These are phyloP conservation scores for Oncopeltus fasciatus DNA, from an alignment of 1,140 invertebrate genomes.

Conservation along the genomic window DNA sequence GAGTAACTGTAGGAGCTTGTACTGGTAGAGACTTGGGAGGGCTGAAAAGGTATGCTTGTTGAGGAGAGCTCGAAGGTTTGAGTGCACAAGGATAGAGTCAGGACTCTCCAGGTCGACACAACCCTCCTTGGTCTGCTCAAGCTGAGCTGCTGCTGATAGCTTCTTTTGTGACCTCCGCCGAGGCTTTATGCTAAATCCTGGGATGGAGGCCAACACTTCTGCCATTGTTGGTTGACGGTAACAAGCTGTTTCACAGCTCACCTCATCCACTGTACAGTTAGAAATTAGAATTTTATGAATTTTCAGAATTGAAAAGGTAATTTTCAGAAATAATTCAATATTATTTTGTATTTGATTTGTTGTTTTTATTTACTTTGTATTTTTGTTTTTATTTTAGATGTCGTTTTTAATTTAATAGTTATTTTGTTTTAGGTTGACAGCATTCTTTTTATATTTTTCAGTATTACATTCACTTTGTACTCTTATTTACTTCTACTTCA, in stretches of 20 bases:
- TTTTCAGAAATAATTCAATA: no score
- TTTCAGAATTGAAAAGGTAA: no score
- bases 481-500: no score
- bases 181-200: constrained; percentile 73
- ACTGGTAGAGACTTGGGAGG: constrained; percentile 77
- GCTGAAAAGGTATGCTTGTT: constrained; percentile 81
- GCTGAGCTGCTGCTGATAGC: constrained; percentile 61
- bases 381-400: no score
- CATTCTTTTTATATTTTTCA: no score
- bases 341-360: no score
- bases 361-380: no score
- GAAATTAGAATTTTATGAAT: no score
- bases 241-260: constrained; percentile 9
- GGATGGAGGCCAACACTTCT: constrained; percentile 75
- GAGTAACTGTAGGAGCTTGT: constrained; percentile 77
- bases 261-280: constrained; percentile 23
- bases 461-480: no score
- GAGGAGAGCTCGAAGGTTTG: constrained; percentile 72
- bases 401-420: no score
- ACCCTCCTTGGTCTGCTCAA: constrained; percentile 82
- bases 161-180: constrained; percentile 60
- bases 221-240: constrained; percentile 49
- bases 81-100: constrained; percentile 87
- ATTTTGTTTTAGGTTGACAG: no score
- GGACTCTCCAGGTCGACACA: constrained; percentile 90